Base-by-base conservation (phyloP, 2,113 vertebrate species). In the Lycaon pictus region DNA sequence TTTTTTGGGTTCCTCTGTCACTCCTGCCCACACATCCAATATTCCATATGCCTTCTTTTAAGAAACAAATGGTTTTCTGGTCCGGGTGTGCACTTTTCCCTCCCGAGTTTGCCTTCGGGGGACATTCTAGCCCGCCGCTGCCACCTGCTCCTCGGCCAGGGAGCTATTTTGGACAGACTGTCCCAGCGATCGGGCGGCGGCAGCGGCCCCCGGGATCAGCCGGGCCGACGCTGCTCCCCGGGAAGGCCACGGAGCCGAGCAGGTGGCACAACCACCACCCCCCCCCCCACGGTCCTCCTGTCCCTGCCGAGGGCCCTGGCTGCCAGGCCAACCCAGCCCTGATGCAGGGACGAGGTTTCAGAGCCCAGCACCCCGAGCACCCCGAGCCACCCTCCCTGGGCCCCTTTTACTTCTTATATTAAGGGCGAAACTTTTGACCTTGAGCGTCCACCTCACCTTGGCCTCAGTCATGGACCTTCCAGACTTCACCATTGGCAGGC, bases 31-130 rank as follows among this genome's bases (percentile, higher is more conserved):
- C 97, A 97, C 93, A 96, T 95, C 81, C 97, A 97, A 92, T 97
- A 96, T 95, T 97, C 98, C 97, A 98, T 97, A 98, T 98, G 97
- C 95, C 96, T 98, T 77, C 72, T 95, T 97, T 96, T 85, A 84
- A 97, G 96, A 97, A 90, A 88, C 77, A 98, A 97, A 96, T 90
- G 89, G 83, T 87, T 96, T 97, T 97, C 92, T 95, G 91, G 86
- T 97, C 95, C 1, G 84, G 53, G 94, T 86, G 65, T 93, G 87
- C 89, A 92, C 93, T 96, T 93, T 84, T 96, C 51, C 67, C 90
- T 96, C 63, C 86, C 10, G 11, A 96, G 95, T 95, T 93, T 93
- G 95, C 95, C 86, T 97, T 79, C 90, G 88, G 77, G 90, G 97
- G 97, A 98, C 97, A 96, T 97, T 98, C 93, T 94, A 97, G 96